These are phyloP conservation scores for Caenorhabditis sp. DNA, from an alignment of 2,888 invertebrate genomes.

Conservation along the genomic window DNA sequence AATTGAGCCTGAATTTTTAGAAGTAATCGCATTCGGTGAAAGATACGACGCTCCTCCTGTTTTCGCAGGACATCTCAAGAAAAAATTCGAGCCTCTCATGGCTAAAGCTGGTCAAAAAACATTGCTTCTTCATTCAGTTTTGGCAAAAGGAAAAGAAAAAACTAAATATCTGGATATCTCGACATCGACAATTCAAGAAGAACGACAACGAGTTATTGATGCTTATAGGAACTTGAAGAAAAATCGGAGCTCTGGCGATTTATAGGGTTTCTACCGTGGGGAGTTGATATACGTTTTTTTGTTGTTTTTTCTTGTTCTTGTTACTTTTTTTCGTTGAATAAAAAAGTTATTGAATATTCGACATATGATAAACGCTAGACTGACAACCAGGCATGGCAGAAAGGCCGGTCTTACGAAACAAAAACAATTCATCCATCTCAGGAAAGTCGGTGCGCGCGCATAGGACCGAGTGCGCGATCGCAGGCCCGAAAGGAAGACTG, in stretches of 20 bases:
- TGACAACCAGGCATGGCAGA: too few species aligned
- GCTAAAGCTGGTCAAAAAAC: conserved; percentile 60
- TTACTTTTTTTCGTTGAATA: conserved; percentile 8
- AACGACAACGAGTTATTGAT: conserved; percentile 58
- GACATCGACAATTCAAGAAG: conserved; percentile 28
- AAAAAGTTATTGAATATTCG: too few species aligned
- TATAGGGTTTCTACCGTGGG: not conserved
- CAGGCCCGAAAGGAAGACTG: too few species aligned
- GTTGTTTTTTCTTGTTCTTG: conserved; percentile 16
- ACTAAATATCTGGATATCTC: conserved; percentile 35
- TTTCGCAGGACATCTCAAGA: conserved; percentile 49
- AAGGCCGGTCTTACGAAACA: too few species aligned
- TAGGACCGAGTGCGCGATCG: too few species aligned
- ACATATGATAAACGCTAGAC: too few species aligned
- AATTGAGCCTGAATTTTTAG: conserved; percentile 21
- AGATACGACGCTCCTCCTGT: conserved; percentile 62
- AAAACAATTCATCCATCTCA: too few species aligned
- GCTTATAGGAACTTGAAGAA: conserved; percentile 58
- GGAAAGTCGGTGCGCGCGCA: too few species aligned
- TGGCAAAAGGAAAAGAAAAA: conserved; percentile 35
- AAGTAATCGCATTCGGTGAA: conserved; percentile 64
- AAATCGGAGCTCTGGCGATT: conserved; percentile 4
- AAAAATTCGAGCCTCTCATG: conserved; percentile 50
- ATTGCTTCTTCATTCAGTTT: conserved; percentile 55
- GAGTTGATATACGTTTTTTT: conserved; percentile 1